Evolutionary conservation across 2,888 invertebrate species (phyloP).

Genomic region (Drosophila glabriapex): DNA sequence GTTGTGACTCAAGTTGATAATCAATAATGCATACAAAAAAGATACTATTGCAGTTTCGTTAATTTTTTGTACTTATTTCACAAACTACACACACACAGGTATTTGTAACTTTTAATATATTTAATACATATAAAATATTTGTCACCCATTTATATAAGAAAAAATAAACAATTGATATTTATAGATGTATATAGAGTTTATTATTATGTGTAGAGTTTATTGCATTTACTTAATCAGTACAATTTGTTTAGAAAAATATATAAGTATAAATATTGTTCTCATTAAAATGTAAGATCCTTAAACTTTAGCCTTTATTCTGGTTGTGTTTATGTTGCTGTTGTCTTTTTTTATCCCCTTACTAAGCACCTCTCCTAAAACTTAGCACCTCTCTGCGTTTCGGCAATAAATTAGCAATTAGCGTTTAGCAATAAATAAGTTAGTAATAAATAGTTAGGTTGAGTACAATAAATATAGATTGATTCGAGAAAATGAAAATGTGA

Average conservation of each 20-base stretch:
- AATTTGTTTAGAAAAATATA: constrained; percentile 77
- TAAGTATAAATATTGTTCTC: constrained; percentile 37
- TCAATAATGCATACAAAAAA: neutral
- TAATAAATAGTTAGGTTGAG: constrained; percentile 44
- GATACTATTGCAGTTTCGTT: neutral
- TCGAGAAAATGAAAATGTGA: constrained; percentile 35
- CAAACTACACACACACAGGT: rapidly evolving
- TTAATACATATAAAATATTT: neutral
- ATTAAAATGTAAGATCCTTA: constrained; percentile 48
- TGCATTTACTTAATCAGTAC: constrained; percentile 84
- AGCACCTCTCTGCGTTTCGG: constrained; percentile 68
- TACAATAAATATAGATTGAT: constrained; percentile 57
- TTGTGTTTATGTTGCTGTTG: constrained; percentile 32
- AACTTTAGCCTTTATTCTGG: constrained; percentile 36
- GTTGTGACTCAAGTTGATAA: neutral
- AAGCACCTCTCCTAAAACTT: constrained; percentile 60
- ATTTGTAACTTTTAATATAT: neutral
- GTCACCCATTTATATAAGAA: neutral
- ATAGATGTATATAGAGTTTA: constrained; percentile 64
- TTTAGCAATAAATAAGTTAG: constrained; percentile 63
- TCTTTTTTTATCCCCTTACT: constrained; percentile 24
- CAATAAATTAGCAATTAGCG: constrained; percentile 48
- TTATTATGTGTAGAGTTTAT: constrained; percentile 71
- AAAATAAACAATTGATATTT: constrained; percentile 16
- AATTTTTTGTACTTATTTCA: neutral